Conservation (phyloP, 2,797 vertebrate genomes). For the Synanceia verrucosa region DNA sequence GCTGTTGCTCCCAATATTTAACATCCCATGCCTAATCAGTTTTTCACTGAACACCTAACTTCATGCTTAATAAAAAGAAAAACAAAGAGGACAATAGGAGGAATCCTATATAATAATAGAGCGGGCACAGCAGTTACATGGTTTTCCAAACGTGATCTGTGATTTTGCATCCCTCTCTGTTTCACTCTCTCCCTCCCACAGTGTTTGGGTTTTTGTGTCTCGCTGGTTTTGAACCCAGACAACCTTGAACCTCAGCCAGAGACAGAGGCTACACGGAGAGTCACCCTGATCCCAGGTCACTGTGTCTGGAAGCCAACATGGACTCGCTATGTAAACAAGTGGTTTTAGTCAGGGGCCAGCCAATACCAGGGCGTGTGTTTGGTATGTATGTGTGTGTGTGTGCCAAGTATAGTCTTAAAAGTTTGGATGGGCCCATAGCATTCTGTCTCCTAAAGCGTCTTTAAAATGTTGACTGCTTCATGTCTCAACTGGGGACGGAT, state of each 20-base stretch:
- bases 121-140: background rate
- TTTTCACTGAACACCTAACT: constrained; percentile 28
- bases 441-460: constrained; percentile 39
- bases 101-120: constrained; percentile 1
- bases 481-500: constrained; percentile 22
- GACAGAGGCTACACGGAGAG: constrained; percentile 56
- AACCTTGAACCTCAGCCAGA: constrained; percentile 68
- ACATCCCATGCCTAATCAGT: constrained; percentile 35
- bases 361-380: constrained; percentile 39
- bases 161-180: constrained; percentile 6
- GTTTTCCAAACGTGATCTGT: constrained; percentile 7
- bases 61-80: constrained; percentile 33
- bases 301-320: constrained; percentile 62
- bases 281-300: constrained; percentile 70
- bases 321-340: constrained; percentile 68
- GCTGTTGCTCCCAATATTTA: constrained; percentile 44
- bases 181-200: constrained; percentile 21
- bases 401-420: constrained; percentile 37
- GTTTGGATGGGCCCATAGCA: constrained; percentile 6
- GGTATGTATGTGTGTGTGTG: constrained; percentile 13
- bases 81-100: constrained; percentile 8
- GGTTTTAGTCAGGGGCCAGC: constrained; percentile 51
- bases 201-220: constrained; percentile 9
- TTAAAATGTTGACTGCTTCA: constrained; percentile 36
- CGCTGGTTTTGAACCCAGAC: constrained; percentile 47